phyloP scores from a whole-genome alignment of 2,797 vertebrate genomes.

The Dicrostonyx torquatus region DNA sequence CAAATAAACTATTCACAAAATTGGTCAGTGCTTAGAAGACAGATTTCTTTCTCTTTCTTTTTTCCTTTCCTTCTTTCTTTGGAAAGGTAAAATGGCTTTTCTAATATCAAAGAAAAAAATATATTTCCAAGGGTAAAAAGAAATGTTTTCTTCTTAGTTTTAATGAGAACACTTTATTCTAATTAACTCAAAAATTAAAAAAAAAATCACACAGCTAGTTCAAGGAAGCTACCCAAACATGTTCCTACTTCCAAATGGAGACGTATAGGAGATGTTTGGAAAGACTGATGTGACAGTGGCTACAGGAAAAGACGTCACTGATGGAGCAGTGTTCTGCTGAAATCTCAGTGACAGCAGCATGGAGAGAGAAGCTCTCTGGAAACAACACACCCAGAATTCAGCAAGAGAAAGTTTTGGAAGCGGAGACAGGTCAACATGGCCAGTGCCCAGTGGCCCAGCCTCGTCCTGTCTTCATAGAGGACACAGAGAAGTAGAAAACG shows the following conservation, averaged over 20 bases:
- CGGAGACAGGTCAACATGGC: neutral
- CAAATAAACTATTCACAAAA: neutral
- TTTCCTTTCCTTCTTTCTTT: neutral
- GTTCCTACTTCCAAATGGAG: neutral
- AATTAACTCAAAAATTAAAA: neutral
- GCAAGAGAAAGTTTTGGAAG: neutral
- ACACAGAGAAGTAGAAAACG: neutral
- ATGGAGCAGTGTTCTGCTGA: neutral
- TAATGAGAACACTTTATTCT: neutral
- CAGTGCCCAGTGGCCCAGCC: neutral
- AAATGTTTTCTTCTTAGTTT: neutral
- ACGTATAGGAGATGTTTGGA: neutral
- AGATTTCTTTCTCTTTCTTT: neutral
- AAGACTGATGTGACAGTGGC: neutral
- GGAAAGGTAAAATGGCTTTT: neutral
- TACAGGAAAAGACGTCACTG: neutral
- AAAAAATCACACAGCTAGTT: neutral
- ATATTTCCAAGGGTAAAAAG: neutral
- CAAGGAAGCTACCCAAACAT: neutral
- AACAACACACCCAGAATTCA: neutral
- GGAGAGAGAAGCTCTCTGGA: neutral
- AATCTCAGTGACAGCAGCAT: neutral
- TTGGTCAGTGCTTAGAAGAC: neutral
- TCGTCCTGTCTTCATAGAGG: neutral
- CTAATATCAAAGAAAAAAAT: neutral